A percentile compares a stretch with the other conserved stretches of the same genome.
phyloP scores from a whole-genome alignment of 2,888 invertebrate species.

The Cheilosia vulpina region DNA sequence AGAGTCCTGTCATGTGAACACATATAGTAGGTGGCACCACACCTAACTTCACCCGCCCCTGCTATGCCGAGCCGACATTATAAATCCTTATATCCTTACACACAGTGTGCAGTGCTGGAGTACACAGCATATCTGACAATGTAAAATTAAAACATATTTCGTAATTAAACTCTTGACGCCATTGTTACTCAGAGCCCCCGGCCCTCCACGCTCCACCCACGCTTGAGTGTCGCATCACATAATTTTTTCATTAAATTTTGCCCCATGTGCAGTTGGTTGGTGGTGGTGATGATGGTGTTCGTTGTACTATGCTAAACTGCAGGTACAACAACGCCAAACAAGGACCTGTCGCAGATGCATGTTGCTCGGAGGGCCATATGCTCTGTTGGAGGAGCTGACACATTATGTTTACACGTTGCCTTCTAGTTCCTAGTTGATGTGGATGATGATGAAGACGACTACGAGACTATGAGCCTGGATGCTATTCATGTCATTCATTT shows the following conservation, averaged over 20 bases:
- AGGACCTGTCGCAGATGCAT: constrained; percentile 68
- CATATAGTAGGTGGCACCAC: constrained; percentile 65
- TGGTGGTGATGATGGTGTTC: constrained; percentile 31
- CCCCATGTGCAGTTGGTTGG: constrained; percentile 47
- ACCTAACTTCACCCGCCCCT: constrained; percentile 48
- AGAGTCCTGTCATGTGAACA: constrained; percentile 69
- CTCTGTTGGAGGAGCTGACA: constrained; percentile 62
- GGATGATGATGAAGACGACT: constrained; percentile 44
- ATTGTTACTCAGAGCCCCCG: constrained; percentile 71
- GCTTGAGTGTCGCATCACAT: constrained; percentile 66
- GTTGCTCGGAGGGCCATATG: constrained; percentile 35
- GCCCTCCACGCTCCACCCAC: constrained; percentile 10
- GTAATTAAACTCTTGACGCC: constrained; percentile 78
- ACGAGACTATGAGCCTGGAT: constrained; percentile 60
- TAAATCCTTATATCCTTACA: constrained; percentile 24
- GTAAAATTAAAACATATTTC: constrained; percentile 78
- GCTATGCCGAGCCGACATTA: constrained; percentile 6
- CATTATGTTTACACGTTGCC: constrained; percentile 66
- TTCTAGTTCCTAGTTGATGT: constrained; percentile 42
- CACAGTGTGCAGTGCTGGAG: constrained; percentile 36
- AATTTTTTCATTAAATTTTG: constrained; percentile 73
- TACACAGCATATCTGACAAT: constrained; percentile 76
- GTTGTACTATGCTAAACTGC: constrained; percentile 41
- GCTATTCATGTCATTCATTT: constrained; percentile 74
- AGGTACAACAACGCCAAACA: constrained; percentile 52